A percentile compares a stretch with the other conserved stretches of the same genome.
phyloP scores from a whole-genome alignment of 2,113 vertebrate genomes.

The Crotalus helleri region DNA sequence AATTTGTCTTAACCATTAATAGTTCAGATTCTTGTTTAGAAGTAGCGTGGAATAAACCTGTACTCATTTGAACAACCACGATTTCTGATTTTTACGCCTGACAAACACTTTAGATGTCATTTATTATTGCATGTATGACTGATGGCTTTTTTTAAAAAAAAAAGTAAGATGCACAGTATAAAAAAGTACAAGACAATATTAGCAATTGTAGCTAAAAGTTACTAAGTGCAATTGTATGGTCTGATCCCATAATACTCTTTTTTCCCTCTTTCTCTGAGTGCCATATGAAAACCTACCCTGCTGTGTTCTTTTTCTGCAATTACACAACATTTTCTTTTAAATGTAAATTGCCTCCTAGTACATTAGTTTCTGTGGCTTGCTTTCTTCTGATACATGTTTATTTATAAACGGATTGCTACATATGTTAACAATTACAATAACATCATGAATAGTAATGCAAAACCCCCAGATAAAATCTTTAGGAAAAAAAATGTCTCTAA shows the following conservation, averaged over 20 bases:
- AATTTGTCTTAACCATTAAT: background rate
- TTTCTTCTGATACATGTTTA: slow-evolving; percentile 51
- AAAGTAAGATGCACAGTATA: too few relatives aligned
- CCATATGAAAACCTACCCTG: slow-evolving; percentile 13
- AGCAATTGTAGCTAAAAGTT: background rate
- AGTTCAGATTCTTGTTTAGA: background rate
- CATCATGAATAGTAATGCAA: slow-evolving; percentile 44
- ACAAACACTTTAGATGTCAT: background rate
- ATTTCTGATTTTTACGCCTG: background rate
- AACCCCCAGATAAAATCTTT: slow-evolving; percentile 38
- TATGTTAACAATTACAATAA: slow-evolving; percentile 49
- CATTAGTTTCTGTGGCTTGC: slow-evolving; percentile 49
- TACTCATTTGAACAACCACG: background rate
- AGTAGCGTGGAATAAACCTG: background rate
- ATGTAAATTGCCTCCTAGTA: slow-evolving; percentile 50
- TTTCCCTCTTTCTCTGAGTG: background rate
- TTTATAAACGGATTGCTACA: slow-evolving; percentile 54
- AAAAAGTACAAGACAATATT: background rate
- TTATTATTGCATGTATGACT: background rate
- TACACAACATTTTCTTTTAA: slow-evolving; percentile 36
- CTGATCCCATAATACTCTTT: background rate
- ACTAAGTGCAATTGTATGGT: background rate
- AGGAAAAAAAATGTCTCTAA: slow-evolving; percentile 17
- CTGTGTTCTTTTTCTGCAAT: slow-evolving; percentile 15
- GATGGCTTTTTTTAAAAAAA: background rate